Evolutionary conservation across 1,140 invertebrate species (phyloP).

Genomic region (Drosophila eugracilis): DNA sequence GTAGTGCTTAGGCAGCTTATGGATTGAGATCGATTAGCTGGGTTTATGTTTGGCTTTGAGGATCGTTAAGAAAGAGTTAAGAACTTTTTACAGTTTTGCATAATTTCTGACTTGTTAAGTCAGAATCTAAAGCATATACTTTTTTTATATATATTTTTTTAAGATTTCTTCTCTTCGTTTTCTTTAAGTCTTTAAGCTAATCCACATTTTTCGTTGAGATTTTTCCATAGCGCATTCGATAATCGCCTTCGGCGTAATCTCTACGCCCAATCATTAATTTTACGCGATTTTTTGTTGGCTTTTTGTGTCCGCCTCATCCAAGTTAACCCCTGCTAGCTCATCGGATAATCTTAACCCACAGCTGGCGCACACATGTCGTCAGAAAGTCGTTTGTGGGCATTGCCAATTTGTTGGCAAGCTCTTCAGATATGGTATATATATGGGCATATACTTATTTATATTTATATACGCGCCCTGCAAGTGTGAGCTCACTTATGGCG

Average conservation of each 20-base stretch:
- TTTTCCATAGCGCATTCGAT: background rate
- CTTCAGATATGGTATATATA: slow-evolving; percentile 44
- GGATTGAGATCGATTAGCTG: slow-evolving; percentile 35
- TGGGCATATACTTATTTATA: slow-evolving; percentile 9
- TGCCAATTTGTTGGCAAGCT: slow-evolving; percentile 60
- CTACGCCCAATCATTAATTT: slow-evolving; percentile 53
- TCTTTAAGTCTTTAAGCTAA: background rate
- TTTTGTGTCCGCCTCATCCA: background rate
- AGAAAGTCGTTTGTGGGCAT: slow-evolving; percentile 44
- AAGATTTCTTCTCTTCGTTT: background rate
- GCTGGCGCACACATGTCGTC: slow-evolving; percentile 74
- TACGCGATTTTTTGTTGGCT: slow-evolving; percentile 33
- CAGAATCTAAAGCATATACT: background rate
- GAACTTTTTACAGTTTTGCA: background rate
- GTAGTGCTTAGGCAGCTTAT: slow-evolving; percentile 23
- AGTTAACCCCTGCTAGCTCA: slow-evolving; percentile 6
- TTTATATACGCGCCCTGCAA: slow-evolving; percentile 1
- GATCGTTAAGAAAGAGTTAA: background rate
- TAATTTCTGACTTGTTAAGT: background rate
- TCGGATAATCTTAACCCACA: slow-evolving; percentile 38
- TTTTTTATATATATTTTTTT: background rate
- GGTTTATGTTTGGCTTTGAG: background rate
- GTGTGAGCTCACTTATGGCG: slow-evolving; percentile 28
- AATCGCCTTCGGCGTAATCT: slow-evolving; percentile 27
- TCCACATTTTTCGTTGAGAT: background rate